Base-by-base conservation (phyloP, 2,888 invertebrate species). In the Sturmia bella region DNA sequence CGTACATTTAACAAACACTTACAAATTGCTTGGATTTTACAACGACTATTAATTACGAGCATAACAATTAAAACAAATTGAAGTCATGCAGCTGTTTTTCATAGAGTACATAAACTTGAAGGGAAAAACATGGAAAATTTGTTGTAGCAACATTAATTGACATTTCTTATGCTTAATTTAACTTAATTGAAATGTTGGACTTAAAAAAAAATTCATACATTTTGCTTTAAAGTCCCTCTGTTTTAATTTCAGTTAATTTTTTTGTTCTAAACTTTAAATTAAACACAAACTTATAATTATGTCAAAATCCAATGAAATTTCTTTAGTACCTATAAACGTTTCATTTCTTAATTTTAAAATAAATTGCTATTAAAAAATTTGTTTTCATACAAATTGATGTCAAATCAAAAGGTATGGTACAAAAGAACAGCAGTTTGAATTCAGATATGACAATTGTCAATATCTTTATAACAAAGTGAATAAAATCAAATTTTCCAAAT, bases 41-140 rank as follows among this genome's bases (percentile, higher is more conserved):
- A 61, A 54, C 43, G 32, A 32, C 43, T 63, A 74, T 74, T 74
- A 74, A 74, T 74, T 74, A 64, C 64, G 6, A 45, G 21, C 45
- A 64, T 56, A 74, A 74, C 54, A 74, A 74, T 74, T 64, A 64
- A 64, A 74, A 56, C 12, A 64, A 74, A 74, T 74, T 74, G 56
- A 56, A 64, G 45, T 45, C 64, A 39, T 56, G 64, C 56, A 57
- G 64, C 48, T 74, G 41, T 66, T 66, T 37, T 24, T 56, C 45
- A 37, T 27, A 9, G 21, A 27, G 21, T 32, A 15, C 63, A 43
- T 54, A 43, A 52, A 73, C 32, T 72, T 63, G 1, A 48, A 70
- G n/a, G 3, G 7, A 32, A 45, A 70, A 50, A 12, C 7, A 5
- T 37, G 17, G 45, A 52, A 52, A 57, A 59, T 15, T 57, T 12